These are phyloP conservation scores for Maconellicoccus hirsutus DNA, from an alignment of 1,140 invertebrate species.

Conservation along the genomic window DNA sequence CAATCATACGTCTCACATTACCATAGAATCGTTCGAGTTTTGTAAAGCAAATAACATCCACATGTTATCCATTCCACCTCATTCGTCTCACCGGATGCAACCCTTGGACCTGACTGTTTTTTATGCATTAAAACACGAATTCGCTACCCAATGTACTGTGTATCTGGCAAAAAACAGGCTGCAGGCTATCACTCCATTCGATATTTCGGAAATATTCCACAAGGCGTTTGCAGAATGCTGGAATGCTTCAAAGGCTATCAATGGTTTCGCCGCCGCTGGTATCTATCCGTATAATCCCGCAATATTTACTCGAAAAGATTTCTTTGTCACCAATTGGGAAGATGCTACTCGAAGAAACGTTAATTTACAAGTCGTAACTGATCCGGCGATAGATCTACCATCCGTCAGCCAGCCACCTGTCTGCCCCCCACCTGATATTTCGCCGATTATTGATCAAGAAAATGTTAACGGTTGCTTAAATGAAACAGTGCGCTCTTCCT, in stretches of 20 bases:
- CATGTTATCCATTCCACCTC: constrained; percentile 34
- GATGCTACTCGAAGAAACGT: no score
- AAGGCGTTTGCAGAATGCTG: neutral
- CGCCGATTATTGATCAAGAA: no score
- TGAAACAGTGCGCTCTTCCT: no score
- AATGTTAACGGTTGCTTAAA: no score
- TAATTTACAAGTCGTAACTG: no score
- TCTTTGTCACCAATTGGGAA: no score
- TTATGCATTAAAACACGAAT: constrained; percentile 33
- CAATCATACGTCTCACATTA: constrained; percentile 31
- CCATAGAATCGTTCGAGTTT: constrained; percentile 24
- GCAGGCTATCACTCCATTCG: neutral
- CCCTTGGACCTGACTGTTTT: constrained; percentile 34
- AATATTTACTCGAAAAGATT: no score
- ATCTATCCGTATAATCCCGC: no score
- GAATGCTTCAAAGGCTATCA: neutral
- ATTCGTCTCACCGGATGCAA: constrained; percentile 35
- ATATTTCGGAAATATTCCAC: neutral
- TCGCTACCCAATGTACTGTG: neutral
- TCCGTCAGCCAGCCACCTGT: no score
- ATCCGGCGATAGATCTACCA: no score
- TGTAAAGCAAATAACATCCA: constrained; percentile 33
- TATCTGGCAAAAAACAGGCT: neutral
- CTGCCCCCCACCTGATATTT: no score
- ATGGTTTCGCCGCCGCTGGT: neutral